Evolutionary conservation across 37 sponge, comb jelly and placozoan species (phyloP), one percentile per base, ranked within the genome.

Genomic region (Axinella damicornis): DNA sequence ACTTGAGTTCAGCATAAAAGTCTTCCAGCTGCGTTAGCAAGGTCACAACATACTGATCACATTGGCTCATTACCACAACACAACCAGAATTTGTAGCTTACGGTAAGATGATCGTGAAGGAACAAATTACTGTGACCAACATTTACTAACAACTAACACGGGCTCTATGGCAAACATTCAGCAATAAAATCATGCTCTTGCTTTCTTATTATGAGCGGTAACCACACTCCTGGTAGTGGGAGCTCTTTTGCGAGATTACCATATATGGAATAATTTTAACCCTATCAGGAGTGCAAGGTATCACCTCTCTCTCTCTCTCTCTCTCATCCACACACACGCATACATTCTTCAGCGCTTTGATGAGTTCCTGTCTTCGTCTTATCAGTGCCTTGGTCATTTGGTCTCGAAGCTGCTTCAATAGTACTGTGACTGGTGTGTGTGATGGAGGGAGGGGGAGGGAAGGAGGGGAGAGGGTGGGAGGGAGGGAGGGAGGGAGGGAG

Each of bases 1-100:
- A 97, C 71, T 92, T 97, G 69, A 97, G 61, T 60, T 97, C 95
- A 15, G 92, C 88, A 84, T 94, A 92, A 64, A 97, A 97, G 71
- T 94, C 90, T 16, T 83, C 87, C 53, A 97, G 60, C 92, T 94
- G 61, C 24, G 38, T 31, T 13, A 75, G n/a, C 20, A n/a, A 27
- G 18, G 24, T 35, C 31, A 17, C 18, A 4, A 18, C 28, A 62
- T 5, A 46, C 46, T 4, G 4, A 46, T 9, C 46, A 12, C 46
- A 9, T 46, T 46, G 4, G 46, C 9, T 46, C 46, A 9, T 9
- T 9, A 46, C 9, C 46, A 46, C 46, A 46, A 46, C 46, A 46
- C 4, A 46, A 9, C 46, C 46, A 46, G 46, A 12, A 9, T 46
- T 46, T 12, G 46, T 46, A 46, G n/a, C n/a, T n/a, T n/a, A n/a